phyloP scores from a whole-genome alignment of 2,113 vertebrate species.

The Origma solitaria region DNA sequence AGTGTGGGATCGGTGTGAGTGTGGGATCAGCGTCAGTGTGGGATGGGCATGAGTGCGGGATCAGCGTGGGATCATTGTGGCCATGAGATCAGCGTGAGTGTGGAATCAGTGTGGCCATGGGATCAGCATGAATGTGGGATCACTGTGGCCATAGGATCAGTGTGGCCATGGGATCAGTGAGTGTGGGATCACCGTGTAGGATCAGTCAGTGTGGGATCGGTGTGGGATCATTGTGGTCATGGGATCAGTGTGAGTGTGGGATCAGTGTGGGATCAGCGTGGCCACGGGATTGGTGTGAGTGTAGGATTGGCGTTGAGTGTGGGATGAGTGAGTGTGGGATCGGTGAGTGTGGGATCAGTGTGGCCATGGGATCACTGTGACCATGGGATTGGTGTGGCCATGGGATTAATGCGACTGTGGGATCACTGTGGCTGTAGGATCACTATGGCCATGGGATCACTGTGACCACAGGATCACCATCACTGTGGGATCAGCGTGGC shows the following conservation, averaged over 20 bases:
- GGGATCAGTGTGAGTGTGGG: no score
- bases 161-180: fast-evolving
- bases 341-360: fast-evolving
- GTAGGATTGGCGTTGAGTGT: no score
- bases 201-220: no score
- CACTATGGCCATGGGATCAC: fast-evolving
- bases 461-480: fast-evolving
- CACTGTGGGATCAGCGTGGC: fast-evolving
- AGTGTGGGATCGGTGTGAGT: no score
- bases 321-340: no score
- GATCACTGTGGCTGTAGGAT: fast-evolving
- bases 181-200: fast-evolving
- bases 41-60: no score
- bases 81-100: fast-evolving
- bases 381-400: no score
- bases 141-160: fast-evolving
- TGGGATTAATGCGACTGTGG: no score
- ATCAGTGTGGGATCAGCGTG: no score
- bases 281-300: no score
- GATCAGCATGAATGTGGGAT: fast-evolving
- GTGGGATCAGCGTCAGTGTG: no score
- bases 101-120: fast-evolving
- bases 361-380: fast-evolving
- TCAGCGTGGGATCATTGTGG: fast-evolving
- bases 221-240: fast-evolving